Base-by-base conservation (phyloP, 2,888 invertebrate genomes). In the Pegoplata infirma region DNA sequence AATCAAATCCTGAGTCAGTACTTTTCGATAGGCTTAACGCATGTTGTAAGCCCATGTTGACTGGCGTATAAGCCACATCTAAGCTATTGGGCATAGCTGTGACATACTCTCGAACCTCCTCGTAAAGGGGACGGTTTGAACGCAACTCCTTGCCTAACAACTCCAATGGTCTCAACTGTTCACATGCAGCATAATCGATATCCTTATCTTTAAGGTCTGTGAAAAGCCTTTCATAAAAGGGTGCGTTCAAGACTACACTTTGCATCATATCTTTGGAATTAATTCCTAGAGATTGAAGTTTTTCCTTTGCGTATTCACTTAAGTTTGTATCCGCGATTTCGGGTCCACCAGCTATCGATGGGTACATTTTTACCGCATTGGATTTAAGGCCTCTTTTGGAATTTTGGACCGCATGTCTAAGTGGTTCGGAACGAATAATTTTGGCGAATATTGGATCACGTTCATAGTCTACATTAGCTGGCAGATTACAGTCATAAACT, bases 191-290 rank as follows among this genome's bases (percentile, higher is more conserved):
- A 19, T 91, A 89, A 0, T 91, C 89, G 80, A 92, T 90, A 78
- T 91, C 91, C 66, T 91, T 89, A 46, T 91, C 91, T 51, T 89
- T 90, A 23, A 92, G 86, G 77, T 91, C 90, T 73, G 91, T 91
- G 72, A 92, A 90, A 4, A 92, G 86, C 81, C 91, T 91, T 76
- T 92, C 92, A 81, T 92, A 92, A 32, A 92, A 91, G 0, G 92
- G 91, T 0, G 91, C 91, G 84, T 92, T 92, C 83, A 91, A 91
- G 0, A 92, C 90, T 0, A 91, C 92, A 82, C 92, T 92, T 82
- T 92, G 92, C 23, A 92, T 59, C 81, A 91, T 56, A 19, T 67
- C 90, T 69, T 91, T 91, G 0, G 91, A 91, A 82, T 92, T 91
- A 21, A 92, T 91, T 5, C 89, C 90, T 88, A 92, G 90, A 0